Evolutionary conservation across 2,888 invertebrate species (phyloP).

Genomic region (Tubulanus polymorphus): DNA sequence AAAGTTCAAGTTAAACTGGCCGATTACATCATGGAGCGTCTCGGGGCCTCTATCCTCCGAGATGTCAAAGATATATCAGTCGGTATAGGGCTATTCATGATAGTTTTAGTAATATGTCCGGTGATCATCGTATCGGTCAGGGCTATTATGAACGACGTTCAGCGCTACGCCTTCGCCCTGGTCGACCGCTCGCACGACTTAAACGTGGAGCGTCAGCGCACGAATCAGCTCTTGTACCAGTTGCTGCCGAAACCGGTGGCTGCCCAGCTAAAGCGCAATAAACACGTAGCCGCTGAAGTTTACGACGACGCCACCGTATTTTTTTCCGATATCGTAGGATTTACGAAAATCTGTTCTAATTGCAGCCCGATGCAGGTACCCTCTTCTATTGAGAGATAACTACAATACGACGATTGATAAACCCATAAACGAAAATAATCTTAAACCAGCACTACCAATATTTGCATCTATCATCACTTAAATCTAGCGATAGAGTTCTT

Average conservation of each 20-base stretch:
- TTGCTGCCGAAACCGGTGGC: slow-evolving; percentile 34
- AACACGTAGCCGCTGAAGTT: slow-evolving; percentile 29
- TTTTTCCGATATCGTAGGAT: slow-evolving; percentile 38
- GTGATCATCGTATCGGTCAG: slow-evolving; percentile 2
- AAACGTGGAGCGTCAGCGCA: slow-evolving; percentile 32
- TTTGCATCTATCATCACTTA: too few species aligned
- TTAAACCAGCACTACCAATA: too few species aligned
- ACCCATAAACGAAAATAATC: too few species aligned
- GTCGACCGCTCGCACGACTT: slow-evolving; percentile 23
- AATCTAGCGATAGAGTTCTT: too few species aligned
- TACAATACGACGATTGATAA: too few species aligned
- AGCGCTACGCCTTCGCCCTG: slow-evolving; percentile 7
- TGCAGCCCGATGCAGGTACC: slow-evolving; percentile 33
- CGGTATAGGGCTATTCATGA: slow-evolving; percentile 5
- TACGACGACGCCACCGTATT: slow-evolving; percentile 31
- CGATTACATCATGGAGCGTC: slow-evolving; percentile 12
- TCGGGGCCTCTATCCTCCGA: slow-evolving; percentile 5
- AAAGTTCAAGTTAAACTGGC: slow-evolving; percentile 18
- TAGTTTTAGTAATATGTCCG: slow-evolving; percentile 6
- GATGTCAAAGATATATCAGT: slow-evolving; percentile 4
- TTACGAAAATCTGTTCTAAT: slow-evolving; percentile 30
- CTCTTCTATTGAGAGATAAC: too few species aligned
- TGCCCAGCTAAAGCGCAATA: slow-evolving; percentile 30
- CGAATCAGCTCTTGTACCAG: slow-evolving; percentile 31
- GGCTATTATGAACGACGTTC: slow-evolving; percentile 6